A percentile compares a stretch with the other conserved stretches of the same genome.
phyloP scores from a whole-genome alignment of 2,113 vertebrate genomes.

The Talpa occidentalis region DNA sequence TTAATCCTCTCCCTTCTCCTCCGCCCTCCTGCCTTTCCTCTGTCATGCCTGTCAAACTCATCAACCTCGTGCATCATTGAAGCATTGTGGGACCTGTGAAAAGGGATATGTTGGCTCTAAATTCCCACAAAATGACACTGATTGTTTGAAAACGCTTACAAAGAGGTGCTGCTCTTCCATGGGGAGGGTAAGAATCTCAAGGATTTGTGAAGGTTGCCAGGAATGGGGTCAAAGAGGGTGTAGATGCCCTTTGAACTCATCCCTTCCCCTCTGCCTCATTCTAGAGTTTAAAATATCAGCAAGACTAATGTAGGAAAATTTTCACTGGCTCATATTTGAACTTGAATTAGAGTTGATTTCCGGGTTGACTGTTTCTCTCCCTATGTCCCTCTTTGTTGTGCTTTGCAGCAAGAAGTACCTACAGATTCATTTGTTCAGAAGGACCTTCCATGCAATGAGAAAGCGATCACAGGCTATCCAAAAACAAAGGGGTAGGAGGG shows the following conservation, averaged over 20 bases:
- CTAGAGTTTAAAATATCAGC: background rate
- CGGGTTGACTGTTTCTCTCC: background rate
- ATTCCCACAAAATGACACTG: conserved; percentile 4
- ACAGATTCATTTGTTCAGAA: background rate
- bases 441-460: background rate
- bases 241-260: background rate
- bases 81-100: conserved; percentile 9
- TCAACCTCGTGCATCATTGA: background rate
- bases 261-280: background rate
- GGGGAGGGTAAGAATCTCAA: background rate
- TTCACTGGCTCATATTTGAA: background rate
- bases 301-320: background rate
- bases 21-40: conserved; percentile 54
- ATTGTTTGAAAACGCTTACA: conserved; percentile 8
- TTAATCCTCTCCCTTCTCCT: conserved; percentile 28
- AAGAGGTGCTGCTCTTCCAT: background rate
- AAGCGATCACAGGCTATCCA: background rate
- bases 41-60: conserved; percentile 35
- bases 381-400: background rate
- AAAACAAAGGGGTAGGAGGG: background rate
- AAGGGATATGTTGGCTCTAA: conserved; percentile 32
- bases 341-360: background rate
- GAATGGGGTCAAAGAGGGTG: background rate
- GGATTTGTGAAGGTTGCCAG: background rate
- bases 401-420: background rate